Base-by-base conservation (phyloP, 2,888 invertebrate species). In the Macrophya alboannulata region DNA sequence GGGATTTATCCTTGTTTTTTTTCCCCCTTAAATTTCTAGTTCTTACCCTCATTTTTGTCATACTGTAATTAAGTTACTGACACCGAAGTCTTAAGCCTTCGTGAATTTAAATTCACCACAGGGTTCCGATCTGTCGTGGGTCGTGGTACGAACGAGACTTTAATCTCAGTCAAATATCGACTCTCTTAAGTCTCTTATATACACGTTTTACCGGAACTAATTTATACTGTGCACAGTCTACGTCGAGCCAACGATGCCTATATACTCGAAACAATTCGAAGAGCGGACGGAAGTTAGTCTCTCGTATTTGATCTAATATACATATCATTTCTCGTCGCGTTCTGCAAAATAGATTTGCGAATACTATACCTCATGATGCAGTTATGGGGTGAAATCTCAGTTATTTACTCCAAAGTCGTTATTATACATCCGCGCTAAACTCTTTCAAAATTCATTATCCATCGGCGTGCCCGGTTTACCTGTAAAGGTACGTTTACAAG, bases 141-240 rank as follows among this genome's bases (percentile, higher is more conserved):
- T 48, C 51, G 48, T 48, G 55, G 31, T 77, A 25, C 48, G 77
- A n/a, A 51, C 37, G 43, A 43, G 37, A 62, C 62, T 81, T 81
- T 62, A 81, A 81, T 81, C 81, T 81, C 62, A 43, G 59, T 81
- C 81, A 43, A 43, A 81, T 21, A 81, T 62, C 81, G 81, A 81
- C 81, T 62, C 43, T 62, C 21, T 59, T 59, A 62, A 59, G 62
- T 43, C 21, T 40, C 43, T 21, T 55, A 77, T 55, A 77, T 55
- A 31, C 25, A 51, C 51, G 31, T 77, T 55, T 77, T 17, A 55
- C 31, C 51, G 37, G 37, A 51, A 55, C 15, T 55, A 77, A 77
- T 77, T 77, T 77, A 51, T 77, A 51, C 55, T 5, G 77, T 37
- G 48, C 77, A 51, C 37, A 51, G 55, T n/a, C 51, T 37, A 25